Base-by-base conservation (phyloP, 2,113 vertebrate species). In the Paramisgurnus dabryanus region DNA sequence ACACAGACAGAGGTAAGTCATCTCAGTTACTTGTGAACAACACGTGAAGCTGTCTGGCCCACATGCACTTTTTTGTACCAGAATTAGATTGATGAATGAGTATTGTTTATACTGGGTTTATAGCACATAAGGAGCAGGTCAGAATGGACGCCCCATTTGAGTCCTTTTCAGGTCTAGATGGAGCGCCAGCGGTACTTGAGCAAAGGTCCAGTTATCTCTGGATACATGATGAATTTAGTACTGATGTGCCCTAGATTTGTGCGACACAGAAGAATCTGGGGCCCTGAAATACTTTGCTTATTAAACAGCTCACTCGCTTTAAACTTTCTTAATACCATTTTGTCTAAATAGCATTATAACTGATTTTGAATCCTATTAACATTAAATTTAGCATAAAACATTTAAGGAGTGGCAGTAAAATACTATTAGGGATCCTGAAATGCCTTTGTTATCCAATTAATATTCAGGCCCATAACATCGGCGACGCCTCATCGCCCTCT, bases 1-100 rank as follows among this genome's bases (percentile, higher is more conserved):
- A 99, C 91, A 99, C 98, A 6, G 97, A 99, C 84, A 93, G 98
- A 94, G 98, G 98, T 99, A 93, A 94, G 96, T 84, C 69, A 78
- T 63, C 55, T 9, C 5, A 47, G 12, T 12, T 15, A 41, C 5
- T 7, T 50, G 27, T 11, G 4, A 41, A 39, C 60, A 12, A n/a
- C n/a, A n/a, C n/a, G n/a, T n/a, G n/a, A n/a, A 3, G 55, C 49
- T 40, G 39, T 6, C 9, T 5, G 8, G 9, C 39, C 22, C 40
- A 79, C 3, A 64, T 50, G 7, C 15, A 40, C 7, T 47, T 47
- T 47, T 47, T 3, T 47, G 10, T 47, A 47, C 45, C 45, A 8
- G 7, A 7, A 10, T 47, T 47, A 47, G 45, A 47, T 12, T 18
- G 11, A 18, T 18, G 43, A 68, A 10, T 60, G 43, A 43, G 40